These are phyloP conservation scores for Gymnodraco acuticeps DNA, from an alignment of 2,797 vertebrate genomes.

Conservation along the genomic window DNA sequence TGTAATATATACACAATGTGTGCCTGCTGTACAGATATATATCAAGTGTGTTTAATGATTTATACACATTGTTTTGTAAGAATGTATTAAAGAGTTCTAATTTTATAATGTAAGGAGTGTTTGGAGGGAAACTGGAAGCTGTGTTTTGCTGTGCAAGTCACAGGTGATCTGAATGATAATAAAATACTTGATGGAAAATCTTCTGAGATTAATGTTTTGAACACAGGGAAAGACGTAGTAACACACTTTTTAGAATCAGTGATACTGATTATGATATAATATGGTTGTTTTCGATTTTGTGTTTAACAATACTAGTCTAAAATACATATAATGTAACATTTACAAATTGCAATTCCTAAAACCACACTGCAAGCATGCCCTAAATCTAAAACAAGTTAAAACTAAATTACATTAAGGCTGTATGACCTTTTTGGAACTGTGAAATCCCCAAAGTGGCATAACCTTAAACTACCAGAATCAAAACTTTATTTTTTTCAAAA, in stretches of 20 bases:
- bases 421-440: neutral
- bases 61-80: constrained; percentile 64
- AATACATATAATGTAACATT: too few relatives aligned
- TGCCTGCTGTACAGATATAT: constrained; percentile 68
- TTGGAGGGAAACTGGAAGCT: constrained; percentile 56
- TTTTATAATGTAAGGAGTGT: constrained; percentile 55
- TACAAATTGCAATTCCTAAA: too few relatives aligned
- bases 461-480: neutral
- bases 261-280: neutral
- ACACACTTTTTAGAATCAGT: neutral
- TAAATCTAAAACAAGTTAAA: too few relatives aligned
- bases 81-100: constrained; percentile 64
- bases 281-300: too few relatives aligned
- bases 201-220: neutral
- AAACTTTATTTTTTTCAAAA: too few relatives aligned
- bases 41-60: constrained; percentile 57
- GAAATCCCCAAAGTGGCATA: neutral
- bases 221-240: neutral
- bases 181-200: constrained; percentile 46
- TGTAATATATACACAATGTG: constrained; percentile 71
- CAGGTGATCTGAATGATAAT: constrained; percentile 71
- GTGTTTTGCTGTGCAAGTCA: constrained; percentile 77
- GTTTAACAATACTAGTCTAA: neutral
- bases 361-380: too few relatives aligned
- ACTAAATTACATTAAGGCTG: neutral